phyloP scores from a whole-genome alignment of 2,797 vertebrate genomes.

The Chiloscyllium punctatum region DNA sequence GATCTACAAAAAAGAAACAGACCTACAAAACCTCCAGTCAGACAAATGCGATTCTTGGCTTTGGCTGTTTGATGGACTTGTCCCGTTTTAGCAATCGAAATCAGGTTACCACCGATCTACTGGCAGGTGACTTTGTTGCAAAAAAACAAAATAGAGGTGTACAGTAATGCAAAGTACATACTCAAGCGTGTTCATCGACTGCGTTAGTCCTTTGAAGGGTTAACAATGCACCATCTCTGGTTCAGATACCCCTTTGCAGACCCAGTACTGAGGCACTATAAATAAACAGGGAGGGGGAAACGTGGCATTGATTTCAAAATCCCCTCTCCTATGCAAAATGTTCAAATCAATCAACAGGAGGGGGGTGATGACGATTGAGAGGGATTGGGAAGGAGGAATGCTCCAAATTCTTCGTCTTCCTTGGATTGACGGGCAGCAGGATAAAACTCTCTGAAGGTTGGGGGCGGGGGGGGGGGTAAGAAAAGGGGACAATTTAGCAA shows the following conservation, averaged over 20 bases:
- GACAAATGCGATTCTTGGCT: not conserved
- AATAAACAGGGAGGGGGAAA: slow-evolving; percentile 43
- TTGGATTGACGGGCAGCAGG: not conserved
- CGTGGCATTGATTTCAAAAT: slow-evolving; percentile 52
- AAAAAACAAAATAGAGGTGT: not conserved
- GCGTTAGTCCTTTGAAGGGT: not conserved
- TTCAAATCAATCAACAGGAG: not conserved
- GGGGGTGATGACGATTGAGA: not conserved
- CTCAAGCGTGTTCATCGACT: not conserved
- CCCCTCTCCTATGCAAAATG: not conserved
- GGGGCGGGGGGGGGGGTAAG: too few relatives aligned
- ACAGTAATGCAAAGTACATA: not conserved
- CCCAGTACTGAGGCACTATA: slow-evolving; percentile 39
- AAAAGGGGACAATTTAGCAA: slow-evolving; percentile 45
- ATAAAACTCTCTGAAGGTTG: not conserved
- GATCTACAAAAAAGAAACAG: not conserved
- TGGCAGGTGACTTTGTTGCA: not conserved
- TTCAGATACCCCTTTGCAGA: not conserved
- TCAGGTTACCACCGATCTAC: not conserved
- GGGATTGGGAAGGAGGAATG: not conserved
- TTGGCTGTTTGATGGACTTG: not conserved
- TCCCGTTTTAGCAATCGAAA: not conserved
- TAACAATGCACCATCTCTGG: not conserved
- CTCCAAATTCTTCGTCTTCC: not conserved
- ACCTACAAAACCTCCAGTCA: not conserved